phyloP scores from a whole-genome alignment of 2,797 vertebrate genomes.

The Falco cherrug region DNA sequence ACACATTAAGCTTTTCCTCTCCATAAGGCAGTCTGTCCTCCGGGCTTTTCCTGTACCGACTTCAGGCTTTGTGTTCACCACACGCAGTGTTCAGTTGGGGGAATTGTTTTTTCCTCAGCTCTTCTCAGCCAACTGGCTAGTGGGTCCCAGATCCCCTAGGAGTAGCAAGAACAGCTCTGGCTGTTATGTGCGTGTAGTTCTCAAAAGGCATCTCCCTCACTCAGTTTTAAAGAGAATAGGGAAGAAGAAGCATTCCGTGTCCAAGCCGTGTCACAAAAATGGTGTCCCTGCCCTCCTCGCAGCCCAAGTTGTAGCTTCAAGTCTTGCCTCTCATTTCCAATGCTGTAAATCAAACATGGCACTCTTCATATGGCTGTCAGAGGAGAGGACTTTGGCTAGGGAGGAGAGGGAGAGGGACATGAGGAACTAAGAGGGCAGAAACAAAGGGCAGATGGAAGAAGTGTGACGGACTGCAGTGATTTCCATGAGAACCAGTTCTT shows the following conservation, averaged over 20 bases:
- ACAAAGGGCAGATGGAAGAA: background rate
- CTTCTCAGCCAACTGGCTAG: background rate
- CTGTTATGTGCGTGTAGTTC: background rate
- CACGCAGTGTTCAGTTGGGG: fast-evolving
- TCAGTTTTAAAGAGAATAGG: background rate
- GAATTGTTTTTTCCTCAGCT: background rate
- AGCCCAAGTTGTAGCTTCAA: background rate
- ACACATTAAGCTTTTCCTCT: background rate
- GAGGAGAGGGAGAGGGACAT: background rate
- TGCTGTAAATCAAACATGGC: background rate
- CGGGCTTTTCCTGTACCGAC: background rate
- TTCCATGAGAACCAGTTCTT: background rate
- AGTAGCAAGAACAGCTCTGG: background rate
- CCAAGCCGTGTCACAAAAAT: background rate
- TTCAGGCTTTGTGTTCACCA: background rate
- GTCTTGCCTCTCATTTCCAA: background rate
- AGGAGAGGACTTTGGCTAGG: background rate
- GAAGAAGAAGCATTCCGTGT: background rate
- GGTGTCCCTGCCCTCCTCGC: background rate
- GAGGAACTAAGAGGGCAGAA: background rate
- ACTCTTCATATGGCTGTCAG: background rate
- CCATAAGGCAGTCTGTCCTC: background rate
- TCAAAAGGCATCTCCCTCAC: background rate
- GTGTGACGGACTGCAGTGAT: background rate
- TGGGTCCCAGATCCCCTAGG: background rate